Conservation (phyloP, 2,113 vertebrate genomes). For the Chionis minor region DNA sequence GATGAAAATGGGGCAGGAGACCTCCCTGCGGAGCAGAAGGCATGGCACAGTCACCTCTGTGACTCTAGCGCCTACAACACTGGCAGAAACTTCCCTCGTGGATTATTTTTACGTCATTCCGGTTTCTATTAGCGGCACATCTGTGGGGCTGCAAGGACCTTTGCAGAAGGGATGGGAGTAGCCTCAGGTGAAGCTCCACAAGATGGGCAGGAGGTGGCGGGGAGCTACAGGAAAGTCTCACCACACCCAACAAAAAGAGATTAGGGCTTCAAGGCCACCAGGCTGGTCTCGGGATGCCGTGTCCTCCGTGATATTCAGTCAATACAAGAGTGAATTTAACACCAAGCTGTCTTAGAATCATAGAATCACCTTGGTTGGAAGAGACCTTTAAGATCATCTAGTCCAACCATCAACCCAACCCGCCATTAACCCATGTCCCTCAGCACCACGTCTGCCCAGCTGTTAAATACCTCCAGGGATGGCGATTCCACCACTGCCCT, state of each 20-base stretch:
- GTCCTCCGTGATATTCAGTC: fast-evolving
- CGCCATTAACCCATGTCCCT: too few relatives aligned
- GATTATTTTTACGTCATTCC: background rate
- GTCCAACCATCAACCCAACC: too few relatives aligned
- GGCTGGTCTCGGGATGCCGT: fast-evolving
- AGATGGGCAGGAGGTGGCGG: background rate
- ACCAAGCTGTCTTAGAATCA: background rate
- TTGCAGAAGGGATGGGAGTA: background rate
- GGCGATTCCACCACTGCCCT: too few relatives aligned
- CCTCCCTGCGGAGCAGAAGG: too few relatives aligned
- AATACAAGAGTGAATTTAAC: background rate
- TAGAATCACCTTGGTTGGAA: too few relatives aligned
- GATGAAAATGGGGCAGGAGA: background rate
- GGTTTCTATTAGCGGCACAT: too few relatives aligned
- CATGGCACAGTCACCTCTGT: fast-evolving
- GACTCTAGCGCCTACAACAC: background rate
- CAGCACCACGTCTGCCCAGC: too few relatives aligned
- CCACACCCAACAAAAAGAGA: background rate
- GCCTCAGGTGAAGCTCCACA: too few relatives aligned
- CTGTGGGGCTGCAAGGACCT: too few relatives aligned
- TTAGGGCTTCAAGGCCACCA: too few relatives aligned
- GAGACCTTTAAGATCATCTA: too few relatives aligned
- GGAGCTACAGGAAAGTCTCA: background rate
- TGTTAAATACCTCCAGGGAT: too few relatives aligned
- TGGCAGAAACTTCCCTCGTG: background rate